phyloP scores from a whole-genome alignment of 2,113 vertebrate genomes.

The Elephas maximus region DNA sequence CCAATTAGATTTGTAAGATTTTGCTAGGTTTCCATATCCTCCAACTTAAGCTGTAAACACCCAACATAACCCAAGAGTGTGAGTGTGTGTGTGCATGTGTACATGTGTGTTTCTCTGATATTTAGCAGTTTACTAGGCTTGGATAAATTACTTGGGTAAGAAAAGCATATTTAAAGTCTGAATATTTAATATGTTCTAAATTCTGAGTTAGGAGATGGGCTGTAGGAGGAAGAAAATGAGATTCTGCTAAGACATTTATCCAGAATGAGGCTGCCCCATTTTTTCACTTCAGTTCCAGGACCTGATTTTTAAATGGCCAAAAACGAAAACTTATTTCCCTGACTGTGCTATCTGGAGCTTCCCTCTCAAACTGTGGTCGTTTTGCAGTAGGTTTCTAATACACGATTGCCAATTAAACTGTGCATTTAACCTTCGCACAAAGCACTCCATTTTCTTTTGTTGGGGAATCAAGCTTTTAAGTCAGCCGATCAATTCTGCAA shows the following conservation, averaged over 20 bases:
- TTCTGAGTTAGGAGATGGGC: background rate
- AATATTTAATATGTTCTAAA: constrained; percentile 57
- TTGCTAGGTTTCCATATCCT: background rate
- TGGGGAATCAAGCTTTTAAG: constrained; percentile 78
- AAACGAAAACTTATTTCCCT: constrained; percentile 58
- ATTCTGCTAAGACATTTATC: constrained; percentile 22
- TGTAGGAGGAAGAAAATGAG: background rate
- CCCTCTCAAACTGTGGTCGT: constrained; percentile 30
- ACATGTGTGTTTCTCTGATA: background rate
- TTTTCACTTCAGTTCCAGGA: constrained; percentile 20
- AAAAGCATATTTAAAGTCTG: constrained; percentile 40
- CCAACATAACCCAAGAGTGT: background rate
- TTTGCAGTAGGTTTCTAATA: constrained; percentile 59
- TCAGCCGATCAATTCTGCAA: constrained; percentile 80
- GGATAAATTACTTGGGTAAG: constrained; percentile 60
- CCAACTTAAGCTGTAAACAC: background rate
- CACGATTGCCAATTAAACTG: constrained; percentile 76
- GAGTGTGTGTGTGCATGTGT: background rate
- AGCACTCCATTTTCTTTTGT: constrained; percentile 80
- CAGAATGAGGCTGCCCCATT: background rate
- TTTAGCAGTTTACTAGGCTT: background rate
- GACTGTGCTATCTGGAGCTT: constrained; percentile 41
- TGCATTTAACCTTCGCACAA: constrained; percentile 82
- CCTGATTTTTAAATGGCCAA: constrained; percentile 60
- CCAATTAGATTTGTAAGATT: background rate